A percentile compares a stretch with the other conserved stretches of the same genome.
Conservation (phyloP, 1,140 invertebrate species). For the Drosophila seguyi region DNA sequence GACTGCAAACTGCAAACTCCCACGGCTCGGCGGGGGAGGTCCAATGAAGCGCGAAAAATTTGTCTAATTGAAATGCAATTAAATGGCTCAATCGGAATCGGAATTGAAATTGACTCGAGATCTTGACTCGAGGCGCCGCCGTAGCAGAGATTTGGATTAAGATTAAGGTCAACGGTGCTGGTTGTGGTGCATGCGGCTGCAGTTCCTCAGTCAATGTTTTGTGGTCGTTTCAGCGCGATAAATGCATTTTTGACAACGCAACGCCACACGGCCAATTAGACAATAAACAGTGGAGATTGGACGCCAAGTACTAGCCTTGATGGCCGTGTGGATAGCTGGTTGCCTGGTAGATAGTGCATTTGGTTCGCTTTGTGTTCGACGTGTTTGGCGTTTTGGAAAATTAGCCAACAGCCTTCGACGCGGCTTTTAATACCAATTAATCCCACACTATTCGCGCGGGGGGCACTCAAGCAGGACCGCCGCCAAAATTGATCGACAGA, state of each 20-base stretch:
- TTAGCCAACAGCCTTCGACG: slow-evolving; percentile 63
- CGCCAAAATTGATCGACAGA: slow-evolving; percentile 39
- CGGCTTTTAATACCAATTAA: slow-evolving; percentile 75
- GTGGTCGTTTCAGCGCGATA: slow-evolving; percentile 35
- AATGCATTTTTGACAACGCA: slow-evolving; percentile 44
- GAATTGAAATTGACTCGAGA: slow-evolving; percentile 23
- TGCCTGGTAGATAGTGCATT: slow-evolving; percentile 6
- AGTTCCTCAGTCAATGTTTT: slow-evolving; percentile 72
- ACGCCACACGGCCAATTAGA: slow-evolving; percentile 60
- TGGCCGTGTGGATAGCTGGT: slow-evolving; percentile 32
- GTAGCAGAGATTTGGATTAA: slow-evolving; percentile 45
- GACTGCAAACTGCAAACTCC: slow-evolving; percentile 42
- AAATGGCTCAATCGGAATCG: slow-evolving; percentile 52
- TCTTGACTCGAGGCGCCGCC: slow-evolving; percentile 13
- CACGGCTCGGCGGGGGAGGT: slow-evolving; percentile 18
- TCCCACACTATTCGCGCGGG: slow-evolving; percentile 6
- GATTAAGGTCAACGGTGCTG: slow-evolving; percentile 61
- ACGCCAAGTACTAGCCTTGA: slow-evolving; percentile 35
- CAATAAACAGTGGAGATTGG: slow-evolving; percentile 42
- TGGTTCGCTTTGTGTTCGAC: slow-evolving; percentile 29
- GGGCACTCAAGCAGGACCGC: slow-evolving; percentile 75
- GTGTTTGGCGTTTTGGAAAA: slow-evolving; percentile 66
- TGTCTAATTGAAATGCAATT: slow-evolving; percentile 76
- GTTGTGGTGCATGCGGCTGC: slow-evolving; percentile 1
- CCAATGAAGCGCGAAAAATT: slow-evolving; percentile 72